A percentile compares a stretch with the other conserved stretches of the same genome.
Evolutionary conservation across 2,113 vertebrate species (phyloP).

Genomic region (Reinhardtius hippoglossoides): DNA sequence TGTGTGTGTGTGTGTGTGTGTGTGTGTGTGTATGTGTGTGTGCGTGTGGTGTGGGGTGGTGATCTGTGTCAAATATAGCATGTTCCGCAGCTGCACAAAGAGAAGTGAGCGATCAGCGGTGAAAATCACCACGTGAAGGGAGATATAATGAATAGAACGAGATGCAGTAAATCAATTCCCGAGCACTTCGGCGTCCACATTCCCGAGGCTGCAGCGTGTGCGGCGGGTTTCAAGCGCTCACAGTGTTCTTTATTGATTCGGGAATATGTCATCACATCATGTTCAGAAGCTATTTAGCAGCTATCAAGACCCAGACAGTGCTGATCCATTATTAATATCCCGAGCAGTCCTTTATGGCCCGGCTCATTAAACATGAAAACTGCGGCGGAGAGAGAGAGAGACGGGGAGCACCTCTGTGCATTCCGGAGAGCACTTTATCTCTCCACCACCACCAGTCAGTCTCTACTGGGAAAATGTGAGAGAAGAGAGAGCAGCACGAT

Average conservation of each 20-base stretch:
- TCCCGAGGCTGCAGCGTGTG: slow-evolving; percentile 24
- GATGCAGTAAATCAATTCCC: slow-evolving; percentile 52
- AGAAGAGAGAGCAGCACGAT: neutral
- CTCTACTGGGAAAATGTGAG: neutral
- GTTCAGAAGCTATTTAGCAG: slow-evolving; percentile 63
- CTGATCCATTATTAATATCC: slow-evolving; percentile 73
- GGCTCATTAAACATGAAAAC: slow-evolving; percentile 68
- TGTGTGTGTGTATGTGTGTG: too few species aligned
- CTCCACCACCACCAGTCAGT: slow-evolving; percentile 2
- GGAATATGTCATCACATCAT: slow-evolving; percentile 65
- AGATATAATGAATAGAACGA: slow-evolving; percentile 34
- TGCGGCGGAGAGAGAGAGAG: slow-evolving; percentile 2
- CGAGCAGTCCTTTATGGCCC: slow-evolving; percentile 47
- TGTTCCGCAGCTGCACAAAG: neutral
- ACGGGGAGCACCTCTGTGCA: slow-evolving; percentile 13
- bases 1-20: too few species aligned
- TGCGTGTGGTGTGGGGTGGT: neutral
- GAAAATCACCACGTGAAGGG: slow-evolving; percentile 5
- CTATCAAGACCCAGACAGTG: slow-evolving; percentile 59
- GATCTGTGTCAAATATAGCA: neutral
- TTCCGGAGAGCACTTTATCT: slow-evolving; percentile 12
- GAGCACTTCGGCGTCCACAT: slow-evolving; percentile 12
- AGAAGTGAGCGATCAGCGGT: slow-evolving; percentile 8
- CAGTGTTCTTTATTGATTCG: slow-evolving; percentile 58
- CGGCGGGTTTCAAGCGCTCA: slow-evolving; percentile 21